phyloP scores from a whole-genome alignment of 2,113 vertebrate genomes.

The Macquaria ambigua region DNA sequence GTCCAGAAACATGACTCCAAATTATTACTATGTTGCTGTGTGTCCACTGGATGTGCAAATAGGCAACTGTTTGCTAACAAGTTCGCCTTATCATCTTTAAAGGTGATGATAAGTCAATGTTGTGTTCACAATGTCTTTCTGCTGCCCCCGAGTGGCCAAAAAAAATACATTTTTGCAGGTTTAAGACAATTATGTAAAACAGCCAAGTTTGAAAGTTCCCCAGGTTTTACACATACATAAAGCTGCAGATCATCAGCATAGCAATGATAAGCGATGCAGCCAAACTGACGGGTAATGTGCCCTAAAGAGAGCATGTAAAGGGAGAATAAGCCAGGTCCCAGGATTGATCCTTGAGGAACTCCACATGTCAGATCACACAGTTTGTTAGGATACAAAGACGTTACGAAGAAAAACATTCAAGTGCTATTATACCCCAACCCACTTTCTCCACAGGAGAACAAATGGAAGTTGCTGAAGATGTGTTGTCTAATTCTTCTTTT shows the following conservation, averaged over 20 bases:
- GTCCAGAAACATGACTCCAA: no score
- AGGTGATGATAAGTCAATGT: no score
- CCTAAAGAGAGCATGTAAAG: neutral
- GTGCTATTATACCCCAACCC: neutral
- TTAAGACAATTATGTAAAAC: no score
- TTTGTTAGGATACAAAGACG: neutral
- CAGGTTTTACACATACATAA: neutral
- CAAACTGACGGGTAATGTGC: neutral
- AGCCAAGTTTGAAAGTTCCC: neutral
- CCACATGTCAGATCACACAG: neutral
- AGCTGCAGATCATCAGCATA: neutral
- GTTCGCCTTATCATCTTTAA: no score
- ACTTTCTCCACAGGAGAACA: neutral
- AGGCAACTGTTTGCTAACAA: no score
- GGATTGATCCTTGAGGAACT: constrained; percentile 1
- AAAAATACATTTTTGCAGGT: no score
- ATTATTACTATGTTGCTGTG: no score
- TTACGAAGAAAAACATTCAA: neutral
- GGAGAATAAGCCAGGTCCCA: neutral
- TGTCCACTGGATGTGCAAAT: no score
- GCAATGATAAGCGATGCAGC: neutral
- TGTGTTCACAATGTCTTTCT: no score
- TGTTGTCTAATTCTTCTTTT: neutral
- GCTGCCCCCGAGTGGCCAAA: no score
- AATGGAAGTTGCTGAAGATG: neutral